phyloP scores from a whole-genome alignment of 2,797 vertebrate species.

The Eulemur albifrons region DNA sequence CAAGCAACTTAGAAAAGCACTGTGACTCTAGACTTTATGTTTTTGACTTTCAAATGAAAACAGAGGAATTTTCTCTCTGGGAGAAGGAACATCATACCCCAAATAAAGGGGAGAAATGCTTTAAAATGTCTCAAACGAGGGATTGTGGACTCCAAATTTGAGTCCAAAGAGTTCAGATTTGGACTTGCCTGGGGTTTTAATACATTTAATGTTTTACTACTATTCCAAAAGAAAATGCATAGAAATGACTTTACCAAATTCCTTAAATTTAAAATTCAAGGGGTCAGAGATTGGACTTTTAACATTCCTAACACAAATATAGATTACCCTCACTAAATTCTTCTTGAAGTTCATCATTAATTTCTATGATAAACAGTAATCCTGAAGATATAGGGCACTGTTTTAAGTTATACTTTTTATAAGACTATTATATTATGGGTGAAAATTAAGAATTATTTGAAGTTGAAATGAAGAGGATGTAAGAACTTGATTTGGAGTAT shows the following conservation, averaged over 20 bases:
- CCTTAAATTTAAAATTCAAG: neutral
- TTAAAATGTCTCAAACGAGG: neutral
- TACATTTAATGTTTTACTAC: neutral
- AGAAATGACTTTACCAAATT: neutral
- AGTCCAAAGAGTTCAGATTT: neutral
- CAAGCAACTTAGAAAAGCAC: neutral
- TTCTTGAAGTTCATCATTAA: neutral
- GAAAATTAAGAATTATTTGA: constrained; percentile 24
- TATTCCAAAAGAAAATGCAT: constrained; percentile 34
- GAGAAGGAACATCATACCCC: neutral
- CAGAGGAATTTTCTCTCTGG: neutral
- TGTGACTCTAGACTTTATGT: neutral
- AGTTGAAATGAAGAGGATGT: neutral
- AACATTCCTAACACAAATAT: neutral
- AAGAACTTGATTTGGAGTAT: neutral
- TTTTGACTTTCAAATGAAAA: constrained; percentile 62
- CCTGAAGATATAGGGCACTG: neutral
- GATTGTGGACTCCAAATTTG: neutral
- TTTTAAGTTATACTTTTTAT: neutral
- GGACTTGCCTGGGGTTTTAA: neutral
- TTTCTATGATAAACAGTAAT: neutral
- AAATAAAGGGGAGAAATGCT: neutral
- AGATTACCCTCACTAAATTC: neutral
- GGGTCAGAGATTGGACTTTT: neutral
- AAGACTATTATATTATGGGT: neutral